Conservation (phyloP, 2,113 vertebrate species). For the Ahaetulla prasina region DNA sequence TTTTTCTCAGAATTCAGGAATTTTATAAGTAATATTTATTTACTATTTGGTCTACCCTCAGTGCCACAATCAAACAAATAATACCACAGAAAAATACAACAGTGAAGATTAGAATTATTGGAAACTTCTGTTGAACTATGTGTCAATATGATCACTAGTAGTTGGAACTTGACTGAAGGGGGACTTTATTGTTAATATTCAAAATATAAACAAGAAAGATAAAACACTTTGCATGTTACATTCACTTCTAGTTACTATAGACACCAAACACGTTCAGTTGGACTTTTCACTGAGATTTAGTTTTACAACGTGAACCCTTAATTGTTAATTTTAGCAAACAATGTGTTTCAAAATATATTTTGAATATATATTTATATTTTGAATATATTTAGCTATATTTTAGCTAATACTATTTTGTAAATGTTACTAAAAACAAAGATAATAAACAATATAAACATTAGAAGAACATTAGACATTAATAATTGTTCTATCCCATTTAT, state of each 20-base stretch:
- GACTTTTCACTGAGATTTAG: neutral
- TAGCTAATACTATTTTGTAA: neutral
- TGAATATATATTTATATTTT: no score
- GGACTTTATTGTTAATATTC: neutral
- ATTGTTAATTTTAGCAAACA: neutral
- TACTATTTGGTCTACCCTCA: neutral
- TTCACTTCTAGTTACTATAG: neutral
- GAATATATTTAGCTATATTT: no score
- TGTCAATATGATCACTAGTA: neutral
- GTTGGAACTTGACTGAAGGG: neutral
- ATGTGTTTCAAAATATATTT: neutral
- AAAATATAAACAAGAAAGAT: neutral
- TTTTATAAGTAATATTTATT: neutral
- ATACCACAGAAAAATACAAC: neutral
- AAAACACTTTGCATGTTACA: neutral
- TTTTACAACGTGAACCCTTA: neutral
- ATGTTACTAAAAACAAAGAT: neutral
- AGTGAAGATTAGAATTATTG: neutral
- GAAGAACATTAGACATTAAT: neutral
- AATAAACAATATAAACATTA: neutral
- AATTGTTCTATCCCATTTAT: neutral
- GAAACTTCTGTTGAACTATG: neutral
- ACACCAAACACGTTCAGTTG: neutral
- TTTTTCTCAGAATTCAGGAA: neutral
- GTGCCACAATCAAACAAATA: neutral